Evolutionary conservation across 2,797 vertebrate species (phyloP), one percentile per base, ranked within the genome.

Genomic region (Atherinosoma microstoma): DNA sequence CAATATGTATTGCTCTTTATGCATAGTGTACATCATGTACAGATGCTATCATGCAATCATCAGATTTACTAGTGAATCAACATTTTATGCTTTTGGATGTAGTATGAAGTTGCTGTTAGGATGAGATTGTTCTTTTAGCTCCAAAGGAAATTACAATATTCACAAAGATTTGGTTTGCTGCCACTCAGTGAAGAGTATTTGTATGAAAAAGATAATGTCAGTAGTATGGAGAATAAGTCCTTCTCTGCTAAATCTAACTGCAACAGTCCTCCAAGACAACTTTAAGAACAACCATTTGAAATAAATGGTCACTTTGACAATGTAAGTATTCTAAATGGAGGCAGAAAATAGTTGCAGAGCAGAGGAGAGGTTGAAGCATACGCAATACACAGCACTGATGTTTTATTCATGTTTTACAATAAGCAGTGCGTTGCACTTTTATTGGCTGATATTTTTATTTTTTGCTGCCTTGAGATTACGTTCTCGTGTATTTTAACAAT

Each of bases 161-260:
- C 30, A 58, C 18, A 47, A 64, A 56, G 9, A 36, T 35, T 63
- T 32, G 53, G 58, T 63, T 35, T 35, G 42, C 63, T 72, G 53
- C 51, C 58, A 51, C 40, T 72, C 32, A 64, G 47, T 47, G 10
- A 65, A 70, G 18, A 40, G 47, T 38, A 35, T 56, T 76, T 67
- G 45, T 29, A 51, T 57, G 11, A 7, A 71, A 58, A 72, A 38
- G 32, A 45, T 9, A n/a, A 47, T n/a, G 42, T 47, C 42, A 35
- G 58, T 7, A 42, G 16, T 6, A 27, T n/a, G 3, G 38, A 29
- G 47, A 58, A 68, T 20, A 62, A 51, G 62, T 40, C 9, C 8
- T 42, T 58, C 58, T 63, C 58, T 6, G 1, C 30, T 1, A 24
- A 49, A 32, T 12, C 7, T 40, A 58, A 64, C 34, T 22, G 20